Base-by-base conservation (phyloP, 2,113 vertebrate genomes). In the Zosterops hypoxanthus region DNA sequence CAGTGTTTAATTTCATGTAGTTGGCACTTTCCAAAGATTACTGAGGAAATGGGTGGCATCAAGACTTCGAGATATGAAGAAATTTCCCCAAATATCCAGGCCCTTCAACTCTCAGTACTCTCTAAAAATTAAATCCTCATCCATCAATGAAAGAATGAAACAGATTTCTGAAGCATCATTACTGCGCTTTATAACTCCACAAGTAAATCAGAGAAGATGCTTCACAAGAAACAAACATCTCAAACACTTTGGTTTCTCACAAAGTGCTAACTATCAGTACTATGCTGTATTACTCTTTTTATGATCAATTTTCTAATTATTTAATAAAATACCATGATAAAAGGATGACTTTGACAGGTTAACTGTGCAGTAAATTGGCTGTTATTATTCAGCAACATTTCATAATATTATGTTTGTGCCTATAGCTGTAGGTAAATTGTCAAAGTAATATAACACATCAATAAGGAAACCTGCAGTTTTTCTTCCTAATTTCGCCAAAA, bases 1-100 rank as follows among this genome's bases (percentile, higher is more conserved):
- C 82, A 83, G 68, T 70, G 55, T 88, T 90, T 93, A 88, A 88
- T 90, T 96, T 94, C 55, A 88, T 19, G 24, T 64, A 79, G 75
- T 33, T 90, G 56, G 66, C 63, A 57, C 46, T 90, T 97, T 65
- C 70, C 66, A 59, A 87, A 94, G 57, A 90, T 76, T 91, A 49
- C 63, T 20, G 31, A 82, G 92, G 70, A 91, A 95, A 75, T 64
- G 61, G 41, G 82, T 90, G n/a, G 65, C 46, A 85, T 64, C 1
- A 1, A 53, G 42, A 70, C n/a, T 90, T 80, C 24, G 85, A 95
- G 53, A 93, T 59, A 56, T 56, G 60, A 93, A 92, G 52, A 95
- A 86, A 84, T 75, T 91, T 94, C 72, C 64, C 72, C 83, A 92
- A 64, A 94, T 86, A 92, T 25, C 26, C 59, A 55, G 56, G 68